Conservation (phyloP, 2,888 invertebrate species). For the Stenodera caucasica region DNA sequence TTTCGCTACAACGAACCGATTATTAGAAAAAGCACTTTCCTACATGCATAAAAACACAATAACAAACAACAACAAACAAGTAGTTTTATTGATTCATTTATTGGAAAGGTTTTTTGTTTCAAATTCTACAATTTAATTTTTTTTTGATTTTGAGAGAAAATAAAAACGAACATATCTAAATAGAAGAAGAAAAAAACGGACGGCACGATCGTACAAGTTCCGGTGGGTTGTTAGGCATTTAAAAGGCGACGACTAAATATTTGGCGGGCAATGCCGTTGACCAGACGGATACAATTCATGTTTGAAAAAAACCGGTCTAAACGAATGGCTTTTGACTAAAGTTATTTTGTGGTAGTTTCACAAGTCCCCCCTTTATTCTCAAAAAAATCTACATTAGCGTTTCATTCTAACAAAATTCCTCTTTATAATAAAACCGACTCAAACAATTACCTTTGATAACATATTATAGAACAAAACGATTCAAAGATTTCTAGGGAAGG, state of each 20-base stretch:
- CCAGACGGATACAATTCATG: slow-evolving; percentile 26
- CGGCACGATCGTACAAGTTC: slow-evolving; percentile 20
- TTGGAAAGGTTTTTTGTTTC: background rate
- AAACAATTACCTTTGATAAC: too few species aligned
- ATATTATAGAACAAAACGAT: too few species aligned
- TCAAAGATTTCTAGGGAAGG: too few species aligned
- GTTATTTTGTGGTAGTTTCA: slow-evolving; percentile 6
- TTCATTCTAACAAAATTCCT: too few species aligned
- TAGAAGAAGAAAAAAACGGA: background rate
- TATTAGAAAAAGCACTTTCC: background rate
- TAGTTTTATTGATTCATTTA: background rate
- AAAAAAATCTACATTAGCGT: too few species aligned
- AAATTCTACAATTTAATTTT: background rate
- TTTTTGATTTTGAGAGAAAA: background rate
- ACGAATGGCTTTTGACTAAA: slow-evolving; percentile 8
- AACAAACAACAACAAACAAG: background rate
- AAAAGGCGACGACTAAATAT: slow-evolving; percentile 34
- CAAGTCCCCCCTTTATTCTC: background rate
- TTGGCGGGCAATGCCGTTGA: slow-evolving; percentile 39
- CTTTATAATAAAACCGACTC: too few species aligned
- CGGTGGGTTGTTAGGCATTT: slow-evolving; percentile 28
- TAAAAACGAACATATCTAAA: background rate
- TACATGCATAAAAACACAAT: background rate
- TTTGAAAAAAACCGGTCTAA: slow-evolving; percentile 35
- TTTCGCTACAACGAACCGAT: slow-evolving; percentile 4